Conservation (phyloP, 2,888 invertebrate genomes). For the Cremastobaeus sp. region DNA sequence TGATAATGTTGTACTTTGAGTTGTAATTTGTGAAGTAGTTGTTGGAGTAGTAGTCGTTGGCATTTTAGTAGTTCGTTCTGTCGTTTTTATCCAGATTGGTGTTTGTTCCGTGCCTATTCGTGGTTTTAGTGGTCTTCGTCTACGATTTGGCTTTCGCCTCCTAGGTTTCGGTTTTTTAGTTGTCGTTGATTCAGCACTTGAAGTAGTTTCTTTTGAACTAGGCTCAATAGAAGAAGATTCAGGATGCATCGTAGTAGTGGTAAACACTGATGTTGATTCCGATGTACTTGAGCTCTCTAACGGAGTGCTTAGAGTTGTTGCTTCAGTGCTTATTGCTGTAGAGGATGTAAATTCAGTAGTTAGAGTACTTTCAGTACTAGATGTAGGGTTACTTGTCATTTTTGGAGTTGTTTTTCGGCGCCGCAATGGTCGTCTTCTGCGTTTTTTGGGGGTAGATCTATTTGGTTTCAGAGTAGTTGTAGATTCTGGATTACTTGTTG, state of each 20-base stretch:
- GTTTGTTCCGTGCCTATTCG: constrained; percentile 25
- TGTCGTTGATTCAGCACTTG: constrained; percentile 17
- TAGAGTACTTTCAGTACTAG: constrained; percentile 1
- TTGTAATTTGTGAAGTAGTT: not conserved
- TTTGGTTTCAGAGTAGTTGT: constrained; percentile 10
- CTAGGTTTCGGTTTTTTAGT: constrained; percentile 12
- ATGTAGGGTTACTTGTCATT: not conserved
- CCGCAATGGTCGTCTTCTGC: not conserved
- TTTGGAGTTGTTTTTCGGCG: not conserved
- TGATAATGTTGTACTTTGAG: constrained; percentile 14
- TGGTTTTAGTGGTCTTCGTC: constrained; percentile 30
- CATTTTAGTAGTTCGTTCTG: constrained; percentile 42
- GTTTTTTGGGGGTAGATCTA: not conserved
- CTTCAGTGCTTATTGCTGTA: not conserved
- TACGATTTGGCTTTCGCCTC: constrained; percentile 34
- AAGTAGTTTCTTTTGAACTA: constrained; percentile 1
- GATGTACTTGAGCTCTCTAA: constrained; percentile 1
- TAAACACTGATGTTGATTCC: not conserved
- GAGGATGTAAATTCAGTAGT: not conserved
- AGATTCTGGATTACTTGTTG: too few species aligned
- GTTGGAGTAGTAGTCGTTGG: constrained; percentile 21
- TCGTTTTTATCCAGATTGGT: constrained; percentile 58
- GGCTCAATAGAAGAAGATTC: constrained; percentile 6
- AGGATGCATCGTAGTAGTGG: constrained; percentile 11
- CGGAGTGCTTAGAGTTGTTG: constrained; percentile 12